Conservation (phyloP, 2,888 invertebrate genomes). For the Erebia palarica region DNA sequence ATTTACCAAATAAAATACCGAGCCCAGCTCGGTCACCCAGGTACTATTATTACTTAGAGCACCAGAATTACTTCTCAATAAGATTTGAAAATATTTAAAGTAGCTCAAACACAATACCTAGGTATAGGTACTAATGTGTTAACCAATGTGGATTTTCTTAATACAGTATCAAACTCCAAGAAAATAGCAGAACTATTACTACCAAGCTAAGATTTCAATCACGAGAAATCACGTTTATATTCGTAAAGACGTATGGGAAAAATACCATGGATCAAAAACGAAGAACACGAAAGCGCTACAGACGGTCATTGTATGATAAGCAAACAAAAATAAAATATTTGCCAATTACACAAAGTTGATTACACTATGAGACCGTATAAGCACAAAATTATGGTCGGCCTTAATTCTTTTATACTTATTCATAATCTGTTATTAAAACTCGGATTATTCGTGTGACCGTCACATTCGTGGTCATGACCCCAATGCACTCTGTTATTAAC, state of each 20-base stretch:
- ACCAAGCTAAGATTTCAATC: neutral
- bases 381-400: neutral
- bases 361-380: conserved; percentile 9
- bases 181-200: neutral
- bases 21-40: no score
- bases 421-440: conserved; percentile 26
- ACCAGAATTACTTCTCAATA: neutral
- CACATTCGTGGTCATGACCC: conserved; percentile 33
- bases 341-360: neutral
- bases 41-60: neutral
- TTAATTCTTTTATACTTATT: conserved; percentile 25
- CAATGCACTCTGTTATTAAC: conserved; percentile 27
- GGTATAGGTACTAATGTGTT: no score
- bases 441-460: conserved; percentile 28
- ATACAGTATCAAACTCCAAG: neutral
- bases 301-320: neutral
- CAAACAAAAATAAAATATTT: neutral
- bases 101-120: neutral
- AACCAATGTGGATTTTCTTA: neutral
- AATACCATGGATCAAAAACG: neutral
- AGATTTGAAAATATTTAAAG: no score
- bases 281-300: neutral
- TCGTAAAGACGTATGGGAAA: neutral
- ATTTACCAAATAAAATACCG: no score
- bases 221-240: neutral